Evolutionary conservation across 2,113 vertebrate genomes (phyloP).

Genomic region (Ascaphus truei): DNA sequence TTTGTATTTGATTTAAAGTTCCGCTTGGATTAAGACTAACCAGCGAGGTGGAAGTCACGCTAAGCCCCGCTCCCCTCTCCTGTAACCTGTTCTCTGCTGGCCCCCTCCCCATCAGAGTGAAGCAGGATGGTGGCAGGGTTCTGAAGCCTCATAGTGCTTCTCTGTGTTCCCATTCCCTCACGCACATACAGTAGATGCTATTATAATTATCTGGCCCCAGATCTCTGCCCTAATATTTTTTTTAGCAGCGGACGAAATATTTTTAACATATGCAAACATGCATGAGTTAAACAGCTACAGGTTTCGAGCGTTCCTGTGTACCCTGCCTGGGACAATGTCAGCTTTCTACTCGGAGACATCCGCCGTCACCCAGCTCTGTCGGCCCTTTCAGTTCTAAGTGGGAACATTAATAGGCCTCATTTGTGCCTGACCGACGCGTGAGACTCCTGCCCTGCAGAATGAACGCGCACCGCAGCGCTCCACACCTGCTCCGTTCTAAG

Average conservation of each 20-base stretch:
- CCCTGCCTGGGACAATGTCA: constrained; percentile 38
- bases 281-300: constrained; percentile 42
- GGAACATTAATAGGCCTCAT: neutral
- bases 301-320: constrained; percentile 10
- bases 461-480: neutral
- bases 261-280: constrained; percentile 56
- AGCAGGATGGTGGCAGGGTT: neutral
- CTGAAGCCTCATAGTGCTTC: constrained; percentile 30
- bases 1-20: too few species aligned
- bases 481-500: constrained; percentile 5
- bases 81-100: constrained; percentile 3
- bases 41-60: too few species aligned
- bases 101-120: neutral
- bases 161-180: constrained; percentile 37
- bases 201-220: constrained; percentile 51
- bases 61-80: neutral
- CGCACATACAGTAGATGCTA: constrained; percentile 52
- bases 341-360: constrained; percentile 41
- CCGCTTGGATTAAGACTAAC: too few species aligned
- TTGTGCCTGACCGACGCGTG: neutral
- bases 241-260: constrained; percentile 58
- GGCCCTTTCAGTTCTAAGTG: constrained; percentile 3
- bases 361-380: neutral
- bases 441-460: neutral
- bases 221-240: constrained; percentile 53